These are phyloP conservation scores for Caenorhabditis wallacei DNA, from an alignment of 2,888 invertebrate species.

Conservation along the genomic window DNA sequence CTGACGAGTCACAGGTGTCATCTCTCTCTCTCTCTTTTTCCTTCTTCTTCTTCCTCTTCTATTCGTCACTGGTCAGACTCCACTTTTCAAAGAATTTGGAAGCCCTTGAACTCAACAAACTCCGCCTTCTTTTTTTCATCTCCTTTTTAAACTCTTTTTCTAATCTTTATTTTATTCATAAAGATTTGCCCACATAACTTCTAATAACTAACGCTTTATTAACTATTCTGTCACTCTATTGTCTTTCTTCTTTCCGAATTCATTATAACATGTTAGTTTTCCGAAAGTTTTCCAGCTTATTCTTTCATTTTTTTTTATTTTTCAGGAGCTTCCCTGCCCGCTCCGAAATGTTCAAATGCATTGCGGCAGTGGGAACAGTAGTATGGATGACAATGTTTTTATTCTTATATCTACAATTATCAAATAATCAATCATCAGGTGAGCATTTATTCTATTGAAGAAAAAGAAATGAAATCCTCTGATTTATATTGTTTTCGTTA, in stretches of 20 bases:
- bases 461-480: neutral
- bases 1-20: constrained; percentile 43
- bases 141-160: constrained; percentile 26
- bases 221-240: constrained; percentile 6
- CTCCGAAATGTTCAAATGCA: constrained; percentile 62
- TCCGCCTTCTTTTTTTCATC: constrained; percentile 9
- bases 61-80: constrained; percentile 31
- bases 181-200: constrained; percentile 15
- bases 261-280: constrained; percentile 27
- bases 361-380: constrained; percentile 58
- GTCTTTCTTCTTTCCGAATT: neutral
- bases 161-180: constrained; percentile 37
- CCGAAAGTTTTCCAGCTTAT: neutral
- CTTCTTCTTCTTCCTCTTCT: no score
- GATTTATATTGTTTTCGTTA: no score
- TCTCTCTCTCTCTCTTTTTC: constrained; percentile 1
- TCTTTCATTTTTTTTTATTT: constrained; percentile 18
- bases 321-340: constrained; percentile 52
- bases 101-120: constrained; percentile 18
- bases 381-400: constrained; percentile 62
- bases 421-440: constrained; percentile 28
- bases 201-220: constrained; percentile 12
- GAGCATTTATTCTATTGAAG: neutral
- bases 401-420: constrained; percentile 58
- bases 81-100: constrained; percentile 33